Evolutionary conservation across 2,113 vertebrate genomes (phyloP), one percentile per base, ranked within the genome.

Genomic region (Procavia capensis): DNA sequence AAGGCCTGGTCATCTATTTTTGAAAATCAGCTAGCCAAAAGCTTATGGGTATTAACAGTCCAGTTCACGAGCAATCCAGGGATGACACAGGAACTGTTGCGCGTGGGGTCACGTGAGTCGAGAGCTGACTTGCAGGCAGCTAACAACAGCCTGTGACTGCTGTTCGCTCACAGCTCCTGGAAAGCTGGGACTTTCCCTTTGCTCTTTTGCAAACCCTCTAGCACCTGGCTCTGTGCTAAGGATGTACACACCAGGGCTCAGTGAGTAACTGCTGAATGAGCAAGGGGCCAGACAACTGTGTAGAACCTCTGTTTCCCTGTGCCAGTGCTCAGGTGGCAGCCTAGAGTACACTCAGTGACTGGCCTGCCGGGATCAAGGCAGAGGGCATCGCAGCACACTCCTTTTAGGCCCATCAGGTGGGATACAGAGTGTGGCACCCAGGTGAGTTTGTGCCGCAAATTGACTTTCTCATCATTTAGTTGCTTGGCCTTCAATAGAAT

Each of bases 221-320:
- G 34, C 10, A 47, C 47, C 22, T 25, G 17, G 19, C 24, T 20
- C 6, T 9, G n/a, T 22, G 19, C 34, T 43, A 39, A 50, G 76
- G 20, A 36, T 36, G 1, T 9, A 2, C 0, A 2, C 8, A 20
- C 8, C 29, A 22, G 10, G 5, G 14, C 24, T 47, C 10, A 5
- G 3, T 25, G 54, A 47, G 7, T 0, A 47, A 9, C 10, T 3
- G 1, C 25, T 27, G 11, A 66, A 34, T 63, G 11, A 24, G 19
- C 43, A 25, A 13, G 41, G 43, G 27, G 9, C 31, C 8, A 11
- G 9, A 6, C 9, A 19, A 41, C 13, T 0, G 0, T 20, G 27
- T 0, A 4, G 43, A 41, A 34, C 13, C 10, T 47, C 16, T 39
- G 5, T 1, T 34, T 43, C 5, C n/a, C 57, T 50, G 57, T 4